A percentile compares a stretch with the other conserved stretches of the same genome.
These are phyloP conservation scores for Albula goreensis DNA, from an alignment of 2,113 vertebrate species.

Conservation along the genomic window DNA sequence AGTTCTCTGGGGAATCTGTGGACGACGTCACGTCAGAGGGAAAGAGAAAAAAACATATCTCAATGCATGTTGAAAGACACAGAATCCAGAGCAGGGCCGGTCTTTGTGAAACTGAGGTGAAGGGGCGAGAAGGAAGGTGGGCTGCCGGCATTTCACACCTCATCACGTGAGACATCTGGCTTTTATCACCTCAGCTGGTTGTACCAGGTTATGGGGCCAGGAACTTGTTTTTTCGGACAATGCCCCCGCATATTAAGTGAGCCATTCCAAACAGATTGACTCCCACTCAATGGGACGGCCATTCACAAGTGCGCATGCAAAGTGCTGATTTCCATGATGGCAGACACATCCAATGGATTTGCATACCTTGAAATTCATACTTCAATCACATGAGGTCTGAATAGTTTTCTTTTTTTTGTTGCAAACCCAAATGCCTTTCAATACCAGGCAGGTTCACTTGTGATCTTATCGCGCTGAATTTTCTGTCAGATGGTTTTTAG, in stretches of 20 bases:
- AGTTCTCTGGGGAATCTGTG: constrained; percentile 53
- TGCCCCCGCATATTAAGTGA: background rate
- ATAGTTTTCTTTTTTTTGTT: too few species aligned
- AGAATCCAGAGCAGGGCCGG: constrained; percentile 27
- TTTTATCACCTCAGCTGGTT: constrained; percentile 37
- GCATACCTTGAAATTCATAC: background rate
- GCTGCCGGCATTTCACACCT: constrained; percentile 35
- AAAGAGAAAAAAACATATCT: constrained; percentile 11
- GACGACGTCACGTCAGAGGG: constrained; percentile 25
- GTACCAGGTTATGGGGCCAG: background rate
- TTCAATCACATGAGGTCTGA: too few species aligned
- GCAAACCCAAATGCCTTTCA: too few species aligned
- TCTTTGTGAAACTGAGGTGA: constrained; percentile 27
- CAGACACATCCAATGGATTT: background rate
- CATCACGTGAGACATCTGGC: constrained; percentile 47
- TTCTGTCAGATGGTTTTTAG: too few species aligned
- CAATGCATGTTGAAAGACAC: constrained; percentile 24
- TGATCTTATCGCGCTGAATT: too few species aligned
- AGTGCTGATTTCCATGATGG: background rate
- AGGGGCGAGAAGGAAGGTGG: constrained; percentile 9
- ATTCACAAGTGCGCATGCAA: background rate
- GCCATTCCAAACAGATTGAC: background rate
- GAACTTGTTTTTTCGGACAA: background rate
- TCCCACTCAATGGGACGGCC: background rate
- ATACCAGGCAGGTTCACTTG: too few species aligned